phyloP scores from a whole-genome alignment of 2,888 invertebrate species.

The Tetranychus truncatus region DNA sequence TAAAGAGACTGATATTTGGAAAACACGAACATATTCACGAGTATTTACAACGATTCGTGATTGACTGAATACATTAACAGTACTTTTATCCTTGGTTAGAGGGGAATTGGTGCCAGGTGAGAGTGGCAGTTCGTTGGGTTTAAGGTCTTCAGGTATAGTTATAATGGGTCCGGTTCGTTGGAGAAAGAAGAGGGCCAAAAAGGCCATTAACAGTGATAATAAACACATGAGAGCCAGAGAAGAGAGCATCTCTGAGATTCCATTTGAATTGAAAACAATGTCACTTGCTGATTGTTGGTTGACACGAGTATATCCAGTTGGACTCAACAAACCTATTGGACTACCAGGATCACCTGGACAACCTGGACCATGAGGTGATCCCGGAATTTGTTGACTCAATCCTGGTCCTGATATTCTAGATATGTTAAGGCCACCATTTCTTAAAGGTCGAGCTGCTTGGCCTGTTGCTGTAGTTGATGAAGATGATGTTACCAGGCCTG shows the following conservation, averaged over 20 bases:
- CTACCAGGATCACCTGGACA: no score
- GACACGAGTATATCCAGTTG: background rate
- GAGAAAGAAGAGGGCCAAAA: constrained; percentile 63
- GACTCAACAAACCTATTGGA: background rate
- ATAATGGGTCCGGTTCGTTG: constrained; percentile 56
- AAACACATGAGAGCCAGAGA: constrained; percentile 66
- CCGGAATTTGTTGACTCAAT: no score
- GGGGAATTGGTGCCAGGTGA: background rate
- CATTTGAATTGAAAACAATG: constrained; percentile 28
- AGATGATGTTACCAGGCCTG: background rate
- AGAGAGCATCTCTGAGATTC: constrained; percentile 58
- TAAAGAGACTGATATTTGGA: constrained; percentile 74
- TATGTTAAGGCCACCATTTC: background rate
- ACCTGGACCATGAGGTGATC: no score
- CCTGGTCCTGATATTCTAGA: background rate
- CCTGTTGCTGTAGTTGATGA: background rate
- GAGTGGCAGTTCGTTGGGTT: background rate
- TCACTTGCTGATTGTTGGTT: background rate
- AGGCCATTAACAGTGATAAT: constrained; percentile 60
- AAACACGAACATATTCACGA: constrained; percentile 68
- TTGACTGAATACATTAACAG: constrained; percentile 16
- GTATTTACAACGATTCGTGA: constrained; percentile 39
- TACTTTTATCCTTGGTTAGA: background rate
- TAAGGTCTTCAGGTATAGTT: constrained; percentile 32
- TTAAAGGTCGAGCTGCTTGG: background rate